A percentile compares a stretch with the other conserved stretches of the same genome.
Evolutionary conservation across 2,797 vertebrate species (phyloP).

Genomic region (Macropodus opercularis): DNA sequence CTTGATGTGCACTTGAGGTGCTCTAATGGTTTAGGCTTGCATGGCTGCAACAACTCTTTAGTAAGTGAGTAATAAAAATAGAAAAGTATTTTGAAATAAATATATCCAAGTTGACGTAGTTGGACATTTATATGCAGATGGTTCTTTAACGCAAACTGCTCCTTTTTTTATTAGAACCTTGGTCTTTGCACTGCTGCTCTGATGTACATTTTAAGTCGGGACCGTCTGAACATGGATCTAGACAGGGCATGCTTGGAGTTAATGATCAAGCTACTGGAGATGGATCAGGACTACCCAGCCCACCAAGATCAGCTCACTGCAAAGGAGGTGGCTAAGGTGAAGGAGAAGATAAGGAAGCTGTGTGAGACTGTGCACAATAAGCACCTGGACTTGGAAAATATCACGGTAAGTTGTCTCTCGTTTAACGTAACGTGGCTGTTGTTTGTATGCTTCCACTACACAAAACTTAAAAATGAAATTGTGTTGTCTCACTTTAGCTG

Average conservation of each 20-base stretch:
- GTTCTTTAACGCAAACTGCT: too few species aligned
- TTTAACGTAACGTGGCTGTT: too few species aligned
- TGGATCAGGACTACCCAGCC: slow-evolving; percentile 88
- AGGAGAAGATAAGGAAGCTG: slow-evolving; percentile 97
- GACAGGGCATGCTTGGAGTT: slow-evolving; percentile 96
- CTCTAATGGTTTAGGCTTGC: too few species aligned
- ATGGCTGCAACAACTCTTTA: too few species aligned
- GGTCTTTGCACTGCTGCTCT: slow-evolving; percentile 96
- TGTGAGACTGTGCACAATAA: slow-evolving; percentile 99
- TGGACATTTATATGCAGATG: too few species aligned
- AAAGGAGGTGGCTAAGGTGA: slow-evolving; percentile 97
- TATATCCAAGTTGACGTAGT: too few species aligned
- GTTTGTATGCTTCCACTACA: too few species aligned
- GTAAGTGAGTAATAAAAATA: too few species aligned
- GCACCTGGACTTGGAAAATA: slow-evolving; percentile 98
- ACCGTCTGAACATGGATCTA: slow-evolving; percentile 98
- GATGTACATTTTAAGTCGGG: slow-evolving; percentile 98
- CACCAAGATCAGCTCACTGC: slow-evolving; percentile 89
- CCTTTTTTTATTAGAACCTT: slow-evolving; percentile 85
- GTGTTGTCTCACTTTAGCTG: too few species aligned
- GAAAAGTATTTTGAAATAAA: too few species aligned
- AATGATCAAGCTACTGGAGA: slow-evolving; percentile 96
- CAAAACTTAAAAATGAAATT: too few species aligned
- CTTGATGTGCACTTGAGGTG: too few species aligned
- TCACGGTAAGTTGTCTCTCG: slow-evolving; percentile 85